Conservation (phyloP, 2,113 vertebrate species). For the Tichodroma muraria region DNA sequence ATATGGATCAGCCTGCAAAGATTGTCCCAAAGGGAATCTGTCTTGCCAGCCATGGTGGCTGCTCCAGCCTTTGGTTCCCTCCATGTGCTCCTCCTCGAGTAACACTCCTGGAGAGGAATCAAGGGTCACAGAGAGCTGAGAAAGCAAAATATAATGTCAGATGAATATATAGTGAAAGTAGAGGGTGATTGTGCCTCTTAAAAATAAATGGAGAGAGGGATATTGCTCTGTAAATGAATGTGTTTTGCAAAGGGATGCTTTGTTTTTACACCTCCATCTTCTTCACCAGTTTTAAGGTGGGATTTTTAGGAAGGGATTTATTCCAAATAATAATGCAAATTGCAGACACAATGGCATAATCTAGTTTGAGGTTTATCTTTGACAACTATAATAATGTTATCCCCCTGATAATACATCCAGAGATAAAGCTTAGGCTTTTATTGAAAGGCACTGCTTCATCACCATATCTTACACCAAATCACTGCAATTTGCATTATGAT, state of each 20-base stretch:
- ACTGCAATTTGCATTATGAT: neutral
- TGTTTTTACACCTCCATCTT: neutral
- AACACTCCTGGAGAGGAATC: neutral
- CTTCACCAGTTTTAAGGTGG: neutral
- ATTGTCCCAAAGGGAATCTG: neutral
- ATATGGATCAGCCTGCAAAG: neutral
- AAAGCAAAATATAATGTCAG: neutral
- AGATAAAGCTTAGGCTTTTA: constrained; percentile 22
- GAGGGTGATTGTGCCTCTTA: neutral
- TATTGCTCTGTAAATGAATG: neutral
- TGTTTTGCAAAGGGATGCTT: neutral
- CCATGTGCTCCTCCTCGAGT: accelerated
- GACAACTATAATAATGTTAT: neutral
- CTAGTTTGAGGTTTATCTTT: constrained; percentile 16
- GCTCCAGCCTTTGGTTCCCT: neutral
- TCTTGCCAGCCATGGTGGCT: neutral
- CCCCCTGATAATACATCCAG: neutral
- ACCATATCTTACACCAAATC: neutral
- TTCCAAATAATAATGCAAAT: constrained; percentile 5
- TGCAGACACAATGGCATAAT: neutral
- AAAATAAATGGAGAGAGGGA: neutral
- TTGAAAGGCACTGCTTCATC: neutral
- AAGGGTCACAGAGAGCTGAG: neutral
- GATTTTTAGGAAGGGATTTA: neutral
- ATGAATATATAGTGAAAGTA: neutral